These are phyloP conservation scores for Sipha maydis DNA, from an alignment of 2,888 invertebrate genomes.

Conservation along the genomic window DNA sequence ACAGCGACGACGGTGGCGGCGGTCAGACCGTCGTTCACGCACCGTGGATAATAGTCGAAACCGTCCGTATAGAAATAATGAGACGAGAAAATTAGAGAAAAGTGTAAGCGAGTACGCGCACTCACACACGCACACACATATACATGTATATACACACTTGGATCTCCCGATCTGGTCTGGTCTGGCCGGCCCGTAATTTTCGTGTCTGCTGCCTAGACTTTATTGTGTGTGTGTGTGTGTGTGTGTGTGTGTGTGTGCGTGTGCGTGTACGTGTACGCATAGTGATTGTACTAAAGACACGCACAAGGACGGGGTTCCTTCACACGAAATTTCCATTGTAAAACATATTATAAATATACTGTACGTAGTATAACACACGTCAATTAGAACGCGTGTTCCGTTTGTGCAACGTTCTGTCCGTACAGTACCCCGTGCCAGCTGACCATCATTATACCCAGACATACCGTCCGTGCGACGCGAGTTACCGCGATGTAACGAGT, in stretches of 20 bases:
- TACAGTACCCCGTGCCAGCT: neutral
- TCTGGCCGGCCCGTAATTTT: slow-evolving; percentile 14
- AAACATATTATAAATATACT: neutral
- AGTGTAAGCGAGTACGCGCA: neutral
- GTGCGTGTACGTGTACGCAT: neutral
- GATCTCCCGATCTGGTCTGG: neutral
- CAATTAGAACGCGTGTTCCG: slow-evolving; percentile 23
- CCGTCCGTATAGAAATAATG: neutral
- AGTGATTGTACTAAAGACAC: slow-evolving; percentile 12
- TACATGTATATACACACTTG: neutral
- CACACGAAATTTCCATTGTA: slow-evolving; percentile 33
- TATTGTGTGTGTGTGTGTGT: neutral
- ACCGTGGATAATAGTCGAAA: slow-evolving; percentile 43
- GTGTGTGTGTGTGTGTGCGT: neutral
- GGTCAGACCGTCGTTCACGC: slow-evolving; percentile 15
- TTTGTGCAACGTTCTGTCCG: neutral
- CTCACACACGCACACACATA: neutral
- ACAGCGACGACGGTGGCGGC: neutral
- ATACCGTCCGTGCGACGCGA: neutral
- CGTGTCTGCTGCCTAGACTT: neutral
- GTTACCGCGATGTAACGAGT: neutral
- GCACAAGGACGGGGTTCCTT: slow-evolving; percentile 38
- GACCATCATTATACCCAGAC: neutral
- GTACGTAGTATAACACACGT: neutral
- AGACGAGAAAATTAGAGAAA: neutral